Conservation (phyloP, 2,797 vertebrate species). For the Antrozous pallidus region DNA sequence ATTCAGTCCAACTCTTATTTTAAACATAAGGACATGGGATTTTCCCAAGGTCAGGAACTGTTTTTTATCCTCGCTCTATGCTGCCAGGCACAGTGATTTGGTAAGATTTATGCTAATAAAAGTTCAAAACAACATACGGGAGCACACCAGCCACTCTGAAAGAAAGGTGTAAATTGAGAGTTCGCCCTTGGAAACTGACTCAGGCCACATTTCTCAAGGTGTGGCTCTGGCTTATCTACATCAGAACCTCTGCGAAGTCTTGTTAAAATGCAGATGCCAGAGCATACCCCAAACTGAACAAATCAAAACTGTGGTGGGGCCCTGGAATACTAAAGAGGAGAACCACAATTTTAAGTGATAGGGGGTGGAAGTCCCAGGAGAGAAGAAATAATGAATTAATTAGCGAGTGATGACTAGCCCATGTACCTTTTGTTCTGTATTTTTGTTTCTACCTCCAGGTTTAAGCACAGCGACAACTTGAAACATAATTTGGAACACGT, state of each 20-base stretch:
- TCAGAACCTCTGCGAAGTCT: not conserved
- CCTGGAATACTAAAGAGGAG: not conserved
- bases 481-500: not conserved
- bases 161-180: not conserved
- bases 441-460: not conserved
- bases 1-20: not conserved
- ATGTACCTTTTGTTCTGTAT: not conserved
- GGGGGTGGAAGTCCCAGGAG: not conserved
- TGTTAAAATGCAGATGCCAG: not conserved
- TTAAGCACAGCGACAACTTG: not conserved
- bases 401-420: not conserved
- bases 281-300: not conserved
- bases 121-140: not conserved
- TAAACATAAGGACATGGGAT: not conserved
- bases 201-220: not conserved
- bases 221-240: not conserved
- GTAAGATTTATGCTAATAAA: not conserved
- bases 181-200: not conserved
- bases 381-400: not conserved
- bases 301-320: not conserved
- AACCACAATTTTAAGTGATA: not conserved
- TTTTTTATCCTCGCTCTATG: not conserved
- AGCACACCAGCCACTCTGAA: not conserved
- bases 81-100: not conserved
- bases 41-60: not conserved